Conservation (phyloP, 2,113 vertebrate genomes). For the Prietella phreatophila region DNA sequence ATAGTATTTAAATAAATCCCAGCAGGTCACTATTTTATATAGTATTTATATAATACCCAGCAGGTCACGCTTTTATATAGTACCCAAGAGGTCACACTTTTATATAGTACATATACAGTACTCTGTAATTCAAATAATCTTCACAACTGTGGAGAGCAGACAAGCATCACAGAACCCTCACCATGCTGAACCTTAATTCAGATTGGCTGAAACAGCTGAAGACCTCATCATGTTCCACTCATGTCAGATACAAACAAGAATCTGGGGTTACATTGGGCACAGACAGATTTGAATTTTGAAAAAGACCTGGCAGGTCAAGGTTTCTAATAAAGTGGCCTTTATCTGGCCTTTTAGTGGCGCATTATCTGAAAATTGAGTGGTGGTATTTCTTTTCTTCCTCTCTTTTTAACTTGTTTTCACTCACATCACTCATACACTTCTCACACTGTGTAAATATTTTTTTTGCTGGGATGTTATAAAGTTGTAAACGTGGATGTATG, state of each 20-base stretch:
- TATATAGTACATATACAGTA: no score
- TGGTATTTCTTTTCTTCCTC: background rate
- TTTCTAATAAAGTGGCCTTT: background rate
- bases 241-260: background rate
- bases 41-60: no score
- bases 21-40: no score
- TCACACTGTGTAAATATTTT: background rate
- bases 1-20: no score
- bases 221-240: background rate
- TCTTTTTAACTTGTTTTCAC: background rate
- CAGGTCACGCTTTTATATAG: no score
- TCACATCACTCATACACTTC: background rate
- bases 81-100: no score
- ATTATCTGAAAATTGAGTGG: background rate
- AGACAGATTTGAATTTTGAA: background rate
- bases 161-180: background rate
- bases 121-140: no score
- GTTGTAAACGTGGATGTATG: background rate
- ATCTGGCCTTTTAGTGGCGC: no score
- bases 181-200: background rate
- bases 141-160: background rate
- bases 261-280: background rate
- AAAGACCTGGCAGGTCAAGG: background rate
- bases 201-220: no score
- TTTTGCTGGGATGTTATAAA: background rate